A percentile compares a stretch with the other conserved stretches of the same genome.
Conservation (phyloP, 2,797 vertebrate genomes). For the Enoplosus armatus region DNA sequence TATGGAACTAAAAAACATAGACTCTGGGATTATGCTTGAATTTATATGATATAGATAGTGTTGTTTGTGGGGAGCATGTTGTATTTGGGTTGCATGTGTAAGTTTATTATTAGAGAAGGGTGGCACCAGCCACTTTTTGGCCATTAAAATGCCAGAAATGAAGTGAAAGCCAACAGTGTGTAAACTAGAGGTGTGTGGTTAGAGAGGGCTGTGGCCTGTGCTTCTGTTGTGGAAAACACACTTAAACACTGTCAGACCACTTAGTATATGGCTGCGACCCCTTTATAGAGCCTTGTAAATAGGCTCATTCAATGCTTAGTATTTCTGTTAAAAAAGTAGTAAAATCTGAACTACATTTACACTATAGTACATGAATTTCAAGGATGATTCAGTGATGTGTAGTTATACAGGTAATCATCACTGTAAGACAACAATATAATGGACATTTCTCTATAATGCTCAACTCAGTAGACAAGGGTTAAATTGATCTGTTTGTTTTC, state of each 20-base stretch:
- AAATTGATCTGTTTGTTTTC: not conserved
- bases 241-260: slow-evolving; percentile 39
- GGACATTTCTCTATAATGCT: not conserved
- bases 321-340: slow-evolving; percentile 8
- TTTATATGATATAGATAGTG: not conserved
- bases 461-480: too few species aligned
- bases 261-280: slow-evolving; percentile 45
- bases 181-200: slow-evolving; percentile 47
- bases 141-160: slow-evolving; percentile 56
- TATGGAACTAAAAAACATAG: not conserved
- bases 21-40: not conserved
- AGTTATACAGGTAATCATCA: not conserved
- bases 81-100: slow-evolving; percentile 28
- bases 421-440: not conserved
- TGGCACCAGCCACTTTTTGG: slow-evolving; percentile 24
- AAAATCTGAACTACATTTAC: not conserved
- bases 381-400: not conserved
- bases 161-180: slow-evolving; percentile 51
- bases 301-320: slow-evolving; percentile 33
- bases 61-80: not conserved
- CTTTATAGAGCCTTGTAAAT: slow-evolving; percentile 48
- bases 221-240: slow-evolving; percentile 42
- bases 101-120: slow-evolving; percentile 20
- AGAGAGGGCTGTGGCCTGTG: slow-evolving; percentile 6
- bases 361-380: not conserved